Evolutionary conservation across 2,888 invertebrate species (phyloP), one percentile per base, ranked within the genome.

Genomic region (Drosophila recens): DNA sequence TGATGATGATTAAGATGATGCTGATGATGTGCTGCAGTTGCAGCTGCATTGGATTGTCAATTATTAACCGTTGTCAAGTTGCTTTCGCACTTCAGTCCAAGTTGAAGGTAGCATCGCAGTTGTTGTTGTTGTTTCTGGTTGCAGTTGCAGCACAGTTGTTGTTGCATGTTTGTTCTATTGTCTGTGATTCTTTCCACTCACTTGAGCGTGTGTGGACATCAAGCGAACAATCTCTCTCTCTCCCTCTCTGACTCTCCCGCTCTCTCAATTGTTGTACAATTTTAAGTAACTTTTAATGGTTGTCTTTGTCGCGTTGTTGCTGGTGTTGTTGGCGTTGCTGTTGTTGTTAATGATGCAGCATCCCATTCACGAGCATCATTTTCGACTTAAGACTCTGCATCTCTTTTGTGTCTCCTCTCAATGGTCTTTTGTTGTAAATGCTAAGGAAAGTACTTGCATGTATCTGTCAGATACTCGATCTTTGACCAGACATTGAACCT

Each of bases 101-200:
- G 38, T 38, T 38, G 66, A 65, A 72, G 77, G 78, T 72, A 72
- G 70, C 48, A 56, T 67, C 73, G 27, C 17, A 52, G 38, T 9
- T 51, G 40, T 45, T 49, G 40, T 52, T 49, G 66, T 48, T 64
- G 79, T 56, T 58, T 46, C 2, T 20, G 43, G 20, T 40, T 33
- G 56, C 45, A 65, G 62, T 62, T 59, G 64, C 68, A 62, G 64
- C 36, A 13, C 52, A 56, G 63, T 51, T 62, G 66, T 72, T 78
- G 66, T 72, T 78, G 65, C 64, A 51, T 78, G 54, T 59, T 65
- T 33, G 62, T 72, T 67, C 78, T 75, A 80, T 83, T 82, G 82
- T 90, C 78, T 75, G 79, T 73, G 80, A 89, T 89, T 86, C 89
- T 86, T 83, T 82, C 76, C 89, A 89, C 76, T 81, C 78, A 82